Percentiles rank a stretch among this genome's conserved stretches.
Evolutionary conservation across 2,113 vertebrate genomes (phyloP).

Genomic region (Datnioides undecimradiatus): DNA sequence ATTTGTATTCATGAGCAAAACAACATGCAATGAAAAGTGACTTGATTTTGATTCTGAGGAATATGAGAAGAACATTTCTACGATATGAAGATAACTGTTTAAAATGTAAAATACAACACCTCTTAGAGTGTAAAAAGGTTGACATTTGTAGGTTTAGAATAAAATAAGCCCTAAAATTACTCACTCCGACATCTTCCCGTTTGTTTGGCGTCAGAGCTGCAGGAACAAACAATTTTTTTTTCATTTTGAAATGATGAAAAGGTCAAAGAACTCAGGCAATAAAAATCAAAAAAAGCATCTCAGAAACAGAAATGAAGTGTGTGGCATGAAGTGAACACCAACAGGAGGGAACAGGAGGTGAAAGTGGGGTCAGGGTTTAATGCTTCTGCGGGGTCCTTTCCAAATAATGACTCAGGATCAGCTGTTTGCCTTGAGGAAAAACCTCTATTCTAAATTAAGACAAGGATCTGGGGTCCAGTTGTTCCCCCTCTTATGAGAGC

Average conservation of each 20-base stretch:
- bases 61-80: background rate
- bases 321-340: background rate
- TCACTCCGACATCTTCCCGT: slow-evolving; percentile 83
- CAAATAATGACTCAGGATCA: slow-evolving; percentile 42
- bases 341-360: background rate
- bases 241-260: background rate
- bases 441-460: slow-evolving; percentile 85
- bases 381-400: background rate
- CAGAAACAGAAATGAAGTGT: background rate
- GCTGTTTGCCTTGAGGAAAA: slow-evolving; percentile 2
- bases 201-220: slow-evolving; percentile 62
- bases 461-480: slow-evolving; percentile 55
- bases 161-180: slow-evolving; percentile 25
- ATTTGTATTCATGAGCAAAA: background rate
- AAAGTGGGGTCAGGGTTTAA: slow-evolving; percentile 19
- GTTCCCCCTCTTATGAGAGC: slow-evolving; percentile 50
- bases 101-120: background rate
- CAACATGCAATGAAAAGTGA: background rate
- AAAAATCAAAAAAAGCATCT: background rate
- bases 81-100: background rate
- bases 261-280: background rate
- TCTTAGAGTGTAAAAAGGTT: background rate
- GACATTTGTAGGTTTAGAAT: background rate
- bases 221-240: slow-evolving; percentile 15
- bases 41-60: too few relatives aligned